Evolutionary conservation across 64 coral and sea anemone species (phyloP), one percentile per base, ranked within the genome.

Genomic region (Montipora efflorescens): DNA sequence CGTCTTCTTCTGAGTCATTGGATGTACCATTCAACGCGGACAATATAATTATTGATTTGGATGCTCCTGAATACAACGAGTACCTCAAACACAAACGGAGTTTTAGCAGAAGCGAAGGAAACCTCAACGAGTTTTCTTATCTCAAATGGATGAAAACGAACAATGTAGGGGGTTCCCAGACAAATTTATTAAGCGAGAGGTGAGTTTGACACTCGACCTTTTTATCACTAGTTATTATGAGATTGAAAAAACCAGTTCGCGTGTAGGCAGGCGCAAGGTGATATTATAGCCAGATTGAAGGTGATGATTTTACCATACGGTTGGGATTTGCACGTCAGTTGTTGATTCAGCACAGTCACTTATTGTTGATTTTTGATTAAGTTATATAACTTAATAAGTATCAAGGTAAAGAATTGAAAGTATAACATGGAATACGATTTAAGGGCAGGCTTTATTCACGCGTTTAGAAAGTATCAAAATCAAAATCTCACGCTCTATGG

Each of bases 1-100:
- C 61, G 13, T 14, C 11, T 3, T 71, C 64, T 16, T 12, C 21
- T 1, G 76, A 78, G 7, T 78, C 76, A 11, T 57, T 57, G 53
- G 53, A 57, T 2, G 14, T 78, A 19, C 18, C 69, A 16, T 47
- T 6, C 19, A 12, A n/a, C 2, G 82, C 46, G 21, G 64, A 47
- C 44, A 64, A 71, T 20, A 48, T 49, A 15, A 49, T 85, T n/a
- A 85, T 85, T 8, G 82, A 85, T 85, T 69, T 85, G 45, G 82
- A 85, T 11, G 82, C 82, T 6, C 82, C 82, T 9, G 82, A 85
- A 12, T 85, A 85, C 19, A 16, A 3, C 5, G 82, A 85, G 66
- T 85, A 85, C 47, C 82, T 85, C 46, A 70, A 49, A 20, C 62
- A 72, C 13, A 85, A 70, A 48, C 16, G 61, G 66, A 83, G 67